phyloP scores from a whole-genome alignment of 2,888 invertebrate species.

The Stenchaetothrips biformis region DNA sequence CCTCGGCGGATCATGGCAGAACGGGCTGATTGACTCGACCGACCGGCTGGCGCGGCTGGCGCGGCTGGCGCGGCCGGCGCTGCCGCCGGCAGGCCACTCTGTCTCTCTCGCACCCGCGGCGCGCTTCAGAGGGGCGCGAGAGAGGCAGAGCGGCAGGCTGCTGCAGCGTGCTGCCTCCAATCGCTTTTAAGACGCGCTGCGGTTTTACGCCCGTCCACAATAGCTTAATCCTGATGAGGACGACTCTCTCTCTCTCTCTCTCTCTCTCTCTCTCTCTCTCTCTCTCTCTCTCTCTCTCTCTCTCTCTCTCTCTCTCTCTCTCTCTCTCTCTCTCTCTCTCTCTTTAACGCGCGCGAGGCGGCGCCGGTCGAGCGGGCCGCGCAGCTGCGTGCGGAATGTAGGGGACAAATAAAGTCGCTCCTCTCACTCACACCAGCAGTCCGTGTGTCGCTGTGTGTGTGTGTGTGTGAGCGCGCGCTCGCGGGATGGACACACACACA shows the following conservation, averaged over 20 bases:
- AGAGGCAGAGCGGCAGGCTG: too few relatives aligned
- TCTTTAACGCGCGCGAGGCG: not conserved
- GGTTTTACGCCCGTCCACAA: slow-evolving; percentile 1
- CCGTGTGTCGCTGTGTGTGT: too few relatives aligned
- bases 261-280: not conserved
- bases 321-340: not conserved
- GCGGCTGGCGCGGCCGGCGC: not conserved
- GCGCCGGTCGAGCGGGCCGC: not conserved
- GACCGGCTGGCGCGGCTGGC: not conserved
- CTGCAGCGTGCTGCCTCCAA: too few relatives aligned
- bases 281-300: not conserved
- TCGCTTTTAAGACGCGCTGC: not conserved
- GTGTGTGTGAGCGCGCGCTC: too few relatives aligned
- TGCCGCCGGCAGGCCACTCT: too few relatives aligned
- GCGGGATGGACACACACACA: too few relatives aligned
- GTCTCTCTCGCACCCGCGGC: too few relatives aligned
- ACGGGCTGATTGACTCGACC: not conserved
- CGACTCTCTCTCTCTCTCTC: not conserved
- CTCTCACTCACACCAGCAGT: too few relatives aligned
- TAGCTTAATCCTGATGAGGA: not conserved
- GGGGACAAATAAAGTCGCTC: too few relatives aligned
- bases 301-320: not conserved
- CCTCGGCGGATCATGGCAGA: too few relatives aligned
- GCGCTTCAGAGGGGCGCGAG: too few relatives aligned
- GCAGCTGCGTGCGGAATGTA: too few relatives aligned